These are phyloP conservation scores for Sycophila texana DNA, from an alignment of 2,888 invertebrate species.

Conservation along the genomic window DNA sequence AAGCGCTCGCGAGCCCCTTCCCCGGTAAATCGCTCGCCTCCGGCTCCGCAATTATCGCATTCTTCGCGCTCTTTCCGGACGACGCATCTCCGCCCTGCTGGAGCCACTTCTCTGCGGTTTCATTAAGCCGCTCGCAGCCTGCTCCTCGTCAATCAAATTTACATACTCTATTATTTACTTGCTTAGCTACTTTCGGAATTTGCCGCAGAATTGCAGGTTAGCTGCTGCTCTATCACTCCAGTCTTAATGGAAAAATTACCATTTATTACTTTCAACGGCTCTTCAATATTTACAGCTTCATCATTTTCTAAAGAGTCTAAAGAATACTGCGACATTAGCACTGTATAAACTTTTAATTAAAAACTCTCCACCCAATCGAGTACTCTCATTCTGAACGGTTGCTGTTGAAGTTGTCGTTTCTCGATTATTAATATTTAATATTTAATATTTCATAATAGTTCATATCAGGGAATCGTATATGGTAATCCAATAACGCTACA, in stretches of 20 bases:
- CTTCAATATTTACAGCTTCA: constrained; percentile 13
- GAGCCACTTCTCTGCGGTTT: constrained; percentile 39
- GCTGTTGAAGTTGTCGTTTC: constrained; percentile 28
- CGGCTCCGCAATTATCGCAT: constrained; percentile 37
- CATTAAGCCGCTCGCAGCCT: constrained; percentile 23
- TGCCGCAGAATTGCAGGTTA: not conserved
- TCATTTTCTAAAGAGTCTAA: constrained; percentile 65
- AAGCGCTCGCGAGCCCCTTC: not conserved
- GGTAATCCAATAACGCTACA: too few relatives aligned
- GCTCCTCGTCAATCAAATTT: not conserved
- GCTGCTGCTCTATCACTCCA: not conserved
- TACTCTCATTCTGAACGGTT: constrained; percentile 5
- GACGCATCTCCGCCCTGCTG: not conserved
- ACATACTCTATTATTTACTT: not conserved
- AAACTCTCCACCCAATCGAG: not conserved
- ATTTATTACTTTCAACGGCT: not conserved
- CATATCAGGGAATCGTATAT: too few relatives aligned
- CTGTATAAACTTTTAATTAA: not conserved
- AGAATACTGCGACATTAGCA: constrained; percentile 65
- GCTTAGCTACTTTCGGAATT: not conserved
- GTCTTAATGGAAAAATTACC: constrained; percentile 22
- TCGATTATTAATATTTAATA: not conserved
- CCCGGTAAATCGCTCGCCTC: not conserved
- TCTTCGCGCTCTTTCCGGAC: constrained; percentile 24
- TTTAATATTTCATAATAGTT: too few relatives aligned